These are phyloP conservation scores for Cryptosula pallasiana DNA, from an alignment of 2,888 invertebrate species.

Conservation along the genomic window DNA sequence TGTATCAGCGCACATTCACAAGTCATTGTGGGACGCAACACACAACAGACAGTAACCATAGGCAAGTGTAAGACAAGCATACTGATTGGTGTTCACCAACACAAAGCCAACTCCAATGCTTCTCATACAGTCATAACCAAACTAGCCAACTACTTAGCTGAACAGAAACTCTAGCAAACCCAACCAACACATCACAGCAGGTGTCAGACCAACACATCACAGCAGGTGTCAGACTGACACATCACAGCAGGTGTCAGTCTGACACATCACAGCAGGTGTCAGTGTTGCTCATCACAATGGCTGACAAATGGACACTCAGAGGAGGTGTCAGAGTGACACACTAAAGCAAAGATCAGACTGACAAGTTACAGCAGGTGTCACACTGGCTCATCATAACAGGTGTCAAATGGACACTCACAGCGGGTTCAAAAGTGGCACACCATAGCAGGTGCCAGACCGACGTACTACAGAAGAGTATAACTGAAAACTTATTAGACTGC, in stretches of 20 bases:
- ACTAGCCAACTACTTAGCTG: constrained; percentile 4
- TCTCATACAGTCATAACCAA: neutral
- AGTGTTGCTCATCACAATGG: neutral
- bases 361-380: too few relatives aligned
- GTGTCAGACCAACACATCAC: too few relatives aligned
- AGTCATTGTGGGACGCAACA: neutral
- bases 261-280: neutral
- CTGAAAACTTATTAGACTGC: too few relatives aligned
- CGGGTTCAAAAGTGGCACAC: neutral
- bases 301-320: neutral
- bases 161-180: neutral
- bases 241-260: neutral
- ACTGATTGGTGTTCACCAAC: neutral
- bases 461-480: too few relatives aligned
- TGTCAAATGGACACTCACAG: neutral
- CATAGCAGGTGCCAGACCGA: neutral
- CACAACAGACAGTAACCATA: constrained; percentile 5
- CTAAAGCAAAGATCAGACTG: neutral
- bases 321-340: neutral
- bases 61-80: neutral
- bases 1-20: constrained; percentile 11
- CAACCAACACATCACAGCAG: neutral
- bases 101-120: constrained; percentile 4
- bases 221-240: neutral
- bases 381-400: neutral